Conservation (phyloP, 2,113 vertebrate species). For the Heterotis niloticus region DNA sequence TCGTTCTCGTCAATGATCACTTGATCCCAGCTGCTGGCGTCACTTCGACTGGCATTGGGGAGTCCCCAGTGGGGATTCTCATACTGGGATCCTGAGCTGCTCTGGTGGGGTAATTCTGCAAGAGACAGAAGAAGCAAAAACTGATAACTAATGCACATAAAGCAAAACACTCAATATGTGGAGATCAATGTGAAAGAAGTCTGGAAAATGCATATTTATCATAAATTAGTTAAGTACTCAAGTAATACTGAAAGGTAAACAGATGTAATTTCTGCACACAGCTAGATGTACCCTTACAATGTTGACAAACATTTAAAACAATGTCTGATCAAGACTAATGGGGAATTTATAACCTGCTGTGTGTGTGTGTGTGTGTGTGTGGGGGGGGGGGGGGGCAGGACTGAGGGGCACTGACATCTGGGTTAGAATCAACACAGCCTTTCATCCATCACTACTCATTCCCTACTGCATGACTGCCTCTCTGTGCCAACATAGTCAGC, state of each 20-base stretch:
- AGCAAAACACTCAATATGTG: too few species aligned
- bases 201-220: too few species aligned
- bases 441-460: constrained; percentile 61
- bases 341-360: too few species aligned
- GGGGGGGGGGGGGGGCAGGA: too few species aligned
- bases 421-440: constrained; percentile 55
- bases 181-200: too few species aligned
- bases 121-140: constrained; percentile 42
- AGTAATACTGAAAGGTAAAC: too few species aligned
- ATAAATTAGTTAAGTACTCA: too few species aligned
- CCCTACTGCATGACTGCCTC: constrained; percentile 37
- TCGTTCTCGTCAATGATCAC: constrained; percentile 81
- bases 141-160: not conserved
- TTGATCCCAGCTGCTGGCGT: constrained; percentile 80
- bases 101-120: constrained; percentile 73
- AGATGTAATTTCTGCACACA: not conserved
- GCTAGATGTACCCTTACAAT: not conserved
- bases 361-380: too few species aligned
- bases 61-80: constrained; percentile 84
- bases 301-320: too few species aligned
- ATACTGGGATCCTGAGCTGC: constrained; percentile 83
- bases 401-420: not conserved
- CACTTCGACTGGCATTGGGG: constrained; percentile 72
- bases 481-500: not conserved
- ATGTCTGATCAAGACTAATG: too few species aligned